Percentiles rank a stretch among this genome's conserved stretches.
Evolutionary conservation across 2,888 invertebrate species (phyloP).

Genomic region (Ceramica pisi): DNA sequence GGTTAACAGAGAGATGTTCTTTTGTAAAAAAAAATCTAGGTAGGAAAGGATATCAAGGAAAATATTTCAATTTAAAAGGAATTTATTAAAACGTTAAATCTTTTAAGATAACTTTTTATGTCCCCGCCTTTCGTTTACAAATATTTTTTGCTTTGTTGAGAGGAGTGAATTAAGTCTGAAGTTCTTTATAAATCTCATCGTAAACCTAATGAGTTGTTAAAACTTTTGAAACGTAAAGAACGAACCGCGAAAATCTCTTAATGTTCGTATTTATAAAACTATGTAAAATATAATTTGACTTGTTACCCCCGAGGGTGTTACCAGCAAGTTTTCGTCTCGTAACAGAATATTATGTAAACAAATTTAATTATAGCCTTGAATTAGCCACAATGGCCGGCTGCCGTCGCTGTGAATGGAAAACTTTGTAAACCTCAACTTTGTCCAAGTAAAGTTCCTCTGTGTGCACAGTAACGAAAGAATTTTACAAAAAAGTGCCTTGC

Average conservation of each 20-base stretch:
- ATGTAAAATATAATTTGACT: conserved; percentile 63
- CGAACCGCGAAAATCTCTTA: conserved; percentile 46
- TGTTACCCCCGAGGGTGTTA: conserved; percentile 67
- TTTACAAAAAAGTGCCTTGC: conserved; percentile 76
- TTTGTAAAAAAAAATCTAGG: conserved; percentile 53
- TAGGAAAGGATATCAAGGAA: conserved; percentile 45
- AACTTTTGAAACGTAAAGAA: conserved; percentile 47
- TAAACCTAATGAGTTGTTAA: conserved; percentile 43
- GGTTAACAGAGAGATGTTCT: conserved; percentile 58
- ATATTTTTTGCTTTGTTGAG: conserved; percentile 40
- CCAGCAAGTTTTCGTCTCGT: conserved; percentile 78
- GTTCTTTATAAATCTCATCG: conserved; percentile 45
- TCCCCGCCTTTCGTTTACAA: conserved; percentile 33
- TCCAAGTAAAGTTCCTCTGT: conserved; percentile 77
- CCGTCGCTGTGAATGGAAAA: conserved; percentile 83
- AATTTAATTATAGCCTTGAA: conserved; percentile 89
- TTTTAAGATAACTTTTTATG: conserved; percentile 46
- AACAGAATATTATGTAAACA: conserved; percentile 86
- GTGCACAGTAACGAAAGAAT: conserved; percentile 79
- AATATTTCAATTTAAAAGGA: conserved; percentile 51
- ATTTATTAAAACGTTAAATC: conserved; percentile 54
- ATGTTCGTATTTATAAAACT: conserved; percentile 58
- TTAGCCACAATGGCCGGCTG: conserved; percentile 87
- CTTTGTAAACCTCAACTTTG: conserved; percentile 85
- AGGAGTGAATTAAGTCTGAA: conserved; percentile 39